phyloP scores from a whole-genome alignment of 2,113 vertebrate species.

The Sphyrna mokarran region DNA sequence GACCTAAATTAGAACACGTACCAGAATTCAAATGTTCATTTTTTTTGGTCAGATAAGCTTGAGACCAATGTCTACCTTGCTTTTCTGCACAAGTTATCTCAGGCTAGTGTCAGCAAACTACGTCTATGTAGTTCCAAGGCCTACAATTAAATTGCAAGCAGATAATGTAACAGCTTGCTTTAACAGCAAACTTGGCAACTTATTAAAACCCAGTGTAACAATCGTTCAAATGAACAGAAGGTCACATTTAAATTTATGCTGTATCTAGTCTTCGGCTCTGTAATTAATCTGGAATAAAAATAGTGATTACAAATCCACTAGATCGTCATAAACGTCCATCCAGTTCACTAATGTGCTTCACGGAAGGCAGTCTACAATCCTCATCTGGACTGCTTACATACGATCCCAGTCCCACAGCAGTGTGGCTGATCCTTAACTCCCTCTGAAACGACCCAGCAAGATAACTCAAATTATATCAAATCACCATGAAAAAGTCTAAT shows the following conservation, averaged over 20 bases:
- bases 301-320: not conserved
- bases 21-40: not conserved
- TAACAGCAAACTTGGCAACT: not conserved
- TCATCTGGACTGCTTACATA: not conserved
- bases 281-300: not conserved
- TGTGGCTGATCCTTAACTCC: not conserved
- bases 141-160: not conserved
- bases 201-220: not conserved
- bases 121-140: not conserved
- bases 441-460: not conserved
- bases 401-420: not conserved
- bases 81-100: not conserved
- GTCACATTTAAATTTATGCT: not conserved
- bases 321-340: not conserved
- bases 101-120: not conserved
- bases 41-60: not conserved
- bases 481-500: not conserved
- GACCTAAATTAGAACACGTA: too few species aligned
- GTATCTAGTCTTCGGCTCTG: not conserved
- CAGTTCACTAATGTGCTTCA: not conserved
- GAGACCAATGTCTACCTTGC: not conserved
- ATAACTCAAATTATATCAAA: not conserved
- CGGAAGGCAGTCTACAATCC: not conserved
- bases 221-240: not conserved
- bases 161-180: not conserved